Evolutionary conservation across 2,113 vertebrate genomes (phyloP).

Genomic region (Crotophaga sulcirostris): DNA sequence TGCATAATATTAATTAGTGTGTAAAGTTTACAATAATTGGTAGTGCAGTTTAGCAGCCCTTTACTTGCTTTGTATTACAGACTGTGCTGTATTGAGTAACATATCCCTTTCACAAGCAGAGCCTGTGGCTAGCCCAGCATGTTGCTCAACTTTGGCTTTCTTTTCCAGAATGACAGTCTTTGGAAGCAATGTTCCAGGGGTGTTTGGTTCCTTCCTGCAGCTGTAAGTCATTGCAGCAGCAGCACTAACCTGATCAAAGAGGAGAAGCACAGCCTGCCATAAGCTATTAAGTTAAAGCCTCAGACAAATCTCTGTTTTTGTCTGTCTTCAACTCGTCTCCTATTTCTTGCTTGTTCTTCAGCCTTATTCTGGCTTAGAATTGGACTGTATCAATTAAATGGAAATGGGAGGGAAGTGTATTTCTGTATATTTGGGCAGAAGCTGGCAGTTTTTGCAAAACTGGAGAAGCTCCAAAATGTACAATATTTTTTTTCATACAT

Average conservation of each 20-base stretch:
- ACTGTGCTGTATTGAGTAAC: background rate
- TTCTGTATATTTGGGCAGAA: background rate
- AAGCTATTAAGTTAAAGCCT: slow-evolving; percentile 21
- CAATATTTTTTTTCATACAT: background rate
- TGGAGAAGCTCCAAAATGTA: slow-evolving; percentile 14
- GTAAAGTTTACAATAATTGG: background rate
- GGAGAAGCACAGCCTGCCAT: slow-evolving; percentile 17
- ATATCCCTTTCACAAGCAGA: background rate
- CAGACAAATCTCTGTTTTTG: slow-evolving; percentile 32
- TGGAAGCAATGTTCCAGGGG: slow-evolving; percentile 22
- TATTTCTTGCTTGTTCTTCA: slow-evolving; percentile 27
- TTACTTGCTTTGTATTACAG: background rate
- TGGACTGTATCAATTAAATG: background rate
- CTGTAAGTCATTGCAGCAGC: slow-evolving; percentile 34
- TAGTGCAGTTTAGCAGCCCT: background rate
- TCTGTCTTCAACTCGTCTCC: background rate
- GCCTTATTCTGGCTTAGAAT: background rate
- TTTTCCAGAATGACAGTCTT: slow-evolving; percentile 4
- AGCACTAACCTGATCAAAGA: slow-evolving; percentile 2
- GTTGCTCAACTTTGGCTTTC: slow-evolving; percentile 29
- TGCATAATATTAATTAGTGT: background rate
- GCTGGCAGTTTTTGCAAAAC: background rate
- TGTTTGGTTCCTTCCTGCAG: slow-evolving; percentile 21
- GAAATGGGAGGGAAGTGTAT: background rate
- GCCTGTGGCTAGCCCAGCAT: background rate